These are phyloP conservation scores for Augochlorella aurata DNA, from an alignment of 2,888 invertebrate species.

Conservation along the genomic window DNA sequence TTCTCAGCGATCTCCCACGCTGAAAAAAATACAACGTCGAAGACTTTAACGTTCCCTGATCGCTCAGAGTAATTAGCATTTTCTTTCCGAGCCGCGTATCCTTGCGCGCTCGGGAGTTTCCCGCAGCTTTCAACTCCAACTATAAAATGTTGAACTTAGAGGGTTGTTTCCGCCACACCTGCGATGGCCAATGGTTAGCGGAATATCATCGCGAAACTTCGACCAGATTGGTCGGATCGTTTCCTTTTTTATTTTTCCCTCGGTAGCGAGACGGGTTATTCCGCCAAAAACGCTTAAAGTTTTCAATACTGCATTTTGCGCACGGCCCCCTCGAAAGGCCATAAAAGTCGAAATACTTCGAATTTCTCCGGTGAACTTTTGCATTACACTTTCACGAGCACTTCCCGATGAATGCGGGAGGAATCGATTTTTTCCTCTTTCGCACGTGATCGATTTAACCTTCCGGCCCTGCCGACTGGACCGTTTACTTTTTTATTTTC, in stretches of 20 bases:
- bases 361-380: neutral
- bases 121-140: neutral
- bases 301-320: neutral
- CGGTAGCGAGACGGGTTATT: neutral
- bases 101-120: too few species aligned
- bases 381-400: neutral
- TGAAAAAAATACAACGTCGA: too few species aligned
- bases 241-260: neutral
- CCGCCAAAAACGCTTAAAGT: neutral
- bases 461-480: neutral
- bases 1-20: too few species aligned
- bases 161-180: neutral
- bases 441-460: slow-evolving; percentile 1
- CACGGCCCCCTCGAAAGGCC: neutral
- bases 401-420: neutral
- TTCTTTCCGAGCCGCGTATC: too few species aligned
- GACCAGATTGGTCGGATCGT: neutral
- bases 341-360: slow-evolving; percentile 5
- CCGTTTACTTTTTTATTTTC: neutral
- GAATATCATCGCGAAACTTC: neutral
- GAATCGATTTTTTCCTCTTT: neutral
- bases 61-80: neutral
- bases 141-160: neutral
- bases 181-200: neutral
- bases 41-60: too few species aligned